Conservation (phyloP, 1,140 invertebrate genomes). For the Zaprionus tsacasi region DNA sequence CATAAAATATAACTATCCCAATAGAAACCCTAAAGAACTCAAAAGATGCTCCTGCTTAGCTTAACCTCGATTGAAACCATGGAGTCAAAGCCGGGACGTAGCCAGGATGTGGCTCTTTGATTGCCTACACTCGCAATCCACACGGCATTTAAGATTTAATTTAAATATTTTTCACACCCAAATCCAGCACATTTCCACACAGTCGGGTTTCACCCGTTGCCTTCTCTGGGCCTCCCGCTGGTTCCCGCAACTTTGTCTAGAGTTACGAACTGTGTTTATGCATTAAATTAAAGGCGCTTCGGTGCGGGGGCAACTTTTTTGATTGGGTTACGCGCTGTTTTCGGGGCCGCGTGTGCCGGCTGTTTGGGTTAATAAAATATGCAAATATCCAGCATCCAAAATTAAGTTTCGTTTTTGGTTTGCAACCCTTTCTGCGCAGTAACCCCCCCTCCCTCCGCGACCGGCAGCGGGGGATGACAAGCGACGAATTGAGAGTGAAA, state of each 20-base stretch:
- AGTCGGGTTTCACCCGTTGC: constrained; percentile 26
- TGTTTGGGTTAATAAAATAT: constrained; percentile 80
- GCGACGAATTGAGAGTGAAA: constrained; percentile 4
- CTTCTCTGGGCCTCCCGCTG: constrained; percentile 24
- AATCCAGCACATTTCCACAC: constrained; percentile 44
- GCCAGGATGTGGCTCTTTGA: constrained; percentile 14
- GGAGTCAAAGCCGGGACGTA: not conserved
- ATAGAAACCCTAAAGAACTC: constrained; percentile 11
- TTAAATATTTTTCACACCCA: constrained; percentile 55
- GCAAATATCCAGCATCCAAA: constrained; percentile 71
- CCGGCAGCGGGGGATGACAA: not conserved
- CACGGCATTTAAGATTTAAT: constrained; percentile 71
- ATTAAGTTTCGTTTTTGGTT: constrained; percentile 69
- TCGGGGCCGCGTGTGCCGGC: constrained; percentile 62
- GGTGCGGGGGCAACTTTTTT: constrained; percentile 65
- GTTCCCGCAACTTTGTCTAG: constrained; percentile 42
- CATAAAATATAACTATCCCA: not conserved
- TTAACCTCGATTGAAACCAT: constrained; percentile 13
- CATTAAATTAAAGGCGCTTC: constrained; percentile 71
- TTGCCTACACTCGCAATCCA: constrained; percentile 35
- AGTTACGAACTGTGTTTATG: constrained; percentile 71
- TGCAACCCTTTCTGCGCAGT: constrained; percentile 46
- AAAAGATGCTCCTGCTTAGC: not conserved
- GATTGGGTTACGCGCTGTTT: constrained; percentile 65
- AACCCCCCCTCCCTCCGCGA: not conserved